Base-by-base conservation (phyloP, 2,797 vertebrate species). In the Lepus oiostolus region DNA sequence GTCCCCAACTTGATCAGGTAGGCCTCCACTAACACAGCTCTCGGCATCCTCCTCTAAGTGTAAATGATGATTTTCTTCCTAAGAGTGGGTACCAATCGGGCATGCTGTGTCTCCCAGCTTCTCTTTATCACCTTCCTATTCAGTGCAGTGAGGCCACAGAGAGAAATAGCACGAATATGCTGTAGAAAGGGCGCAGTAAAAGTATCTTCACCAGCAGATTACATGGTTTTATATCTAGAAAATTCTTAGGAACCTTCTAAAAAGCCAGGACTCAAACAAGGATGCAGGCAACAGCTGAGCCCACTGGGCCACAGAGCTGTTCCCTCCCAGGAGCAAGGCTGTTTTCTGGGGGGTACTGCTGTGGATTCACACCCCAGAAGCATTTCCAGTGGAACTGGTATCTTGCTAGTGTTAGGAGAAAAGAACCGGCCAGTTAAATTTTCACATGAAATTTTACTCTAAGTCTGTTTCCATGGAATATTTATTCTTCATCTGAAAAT, bases 401-500 rank as follows among this genome's bases (percentile, higher is more conserved):
- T 67, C 65, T 82, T 80, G n/a, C 42, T 87, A 67, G 7, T 26
- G 32, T 65, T 82, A 11, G 2, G 24, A 88, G 54, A 77, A 75
- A 91, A 93, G 92, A 50, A 67, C 54, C 13, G n/a, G 9, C 22
- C 74, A 79, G n/a, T 75, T 88, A 68, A 83, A 77, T 82, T 88
- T 60, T 47, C 42, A 47, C 42, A 47, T 47, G 42, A 60, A 85
- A 90, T 93, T 83, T 30, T 35, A 70, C 17, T 72, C 0, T 54
- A 85, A 63, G 5, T 60, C 28, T 47, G 13, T 22, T 22, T 50
- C 21, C 32, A 63, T 2, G 7, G 7, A 74, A 30, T 35, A 14
- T 84, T 22, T 93, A 14, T n/a, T 81, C 3, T 74, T 92, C 70
- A 26, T 83, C 12, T 90, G 24, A 90, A 96, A 96, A 91, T 35